Evolutionary conservation across 2,797 vertebrate genomes (phyloP).

Genomic region (Ctenochaetus hawaiiensis): DNA sequence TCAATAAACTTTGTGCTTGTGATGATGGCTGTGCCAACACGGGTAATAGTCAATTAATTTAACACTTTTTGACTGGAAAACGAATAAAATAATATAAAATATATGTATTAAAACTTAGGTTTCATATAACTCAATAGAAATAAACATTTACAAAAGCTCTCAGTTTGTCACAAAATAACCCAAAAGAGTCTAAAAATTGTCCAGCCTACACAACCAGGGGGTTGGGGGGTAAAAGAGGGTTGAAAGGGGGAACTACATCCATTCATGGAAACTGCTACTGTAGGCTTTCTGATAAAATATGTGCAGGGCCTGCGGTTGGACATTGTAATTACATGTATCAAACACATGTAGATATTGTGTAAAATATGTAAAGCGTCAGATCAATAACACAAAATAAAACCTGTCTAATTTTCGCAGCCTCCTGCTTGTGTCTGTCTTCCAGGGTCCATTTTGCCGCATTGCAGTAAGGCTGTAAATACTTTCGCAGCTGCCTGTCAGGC

Average conservation of each 20-base stretch:
- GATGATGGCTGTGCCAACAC: background rate
- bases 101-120: background rate
- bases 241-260: constrained; percentile 25
- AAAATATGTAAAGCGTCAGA: background rate
- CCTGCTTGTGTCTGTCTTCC: constrained; percentile 76
- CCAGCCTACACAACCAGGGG: background rate
- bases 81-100: background rate
- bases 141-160: background rate
- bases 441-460: constrained; percentile 92
- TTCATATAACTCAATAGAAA: background rate
- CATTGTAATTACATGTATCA: background rate
- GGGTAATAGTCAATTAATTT: background rate
- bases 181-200: background rate
- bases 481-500: constrained; percentile 99
- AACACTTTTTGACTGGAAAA: background rate
- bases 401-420: constrained; percentile 33
- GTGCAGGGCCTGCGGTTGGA: constrained; percentile 28
- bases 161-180: background rate
- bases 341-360: background rate
- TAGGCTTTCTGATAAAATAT: constrained; percentile 13
- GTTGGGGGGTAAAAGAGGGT: background rate
- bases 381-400: background rate
- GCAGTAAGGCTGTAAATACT: constrained; percentile 99
- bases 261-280: constrained; percentile 29
- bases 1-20: background rate